Evolutionary conservation across 1,140 invertebrate genomes (phyloP), one percentile per base, ranked within the genome.

Genomic region (Mactra quadrangularis): DNA sequence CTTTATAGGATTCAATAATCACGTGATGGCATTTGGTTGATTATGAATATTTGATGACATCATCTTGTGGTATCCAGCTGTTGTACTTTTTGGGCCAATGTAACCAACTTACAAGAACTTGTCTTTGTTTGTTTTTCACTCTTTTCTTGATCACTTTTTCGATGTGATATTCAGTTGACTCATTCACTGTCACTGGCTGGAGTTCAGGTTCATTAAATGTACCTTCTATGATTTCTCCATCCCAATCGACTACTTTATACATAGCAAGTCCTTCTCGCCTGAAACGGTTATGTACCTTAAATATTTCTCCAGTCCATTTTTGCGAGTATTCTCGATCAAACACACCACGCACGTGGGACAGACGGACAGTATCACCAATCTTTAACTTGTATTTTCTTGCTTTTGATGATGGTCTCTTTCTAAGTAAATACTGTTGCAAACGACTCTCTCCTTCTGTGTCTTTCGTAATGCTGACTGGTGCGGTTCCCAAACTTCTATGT

Each of bases 101-200:
- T 17, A 38, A 17, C 52, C 71, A 59, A 6, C 33, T 19, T 7
- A 74, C 53, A 4, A 74, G 29, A 1, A 74, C 71, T 74, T 74
- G 52, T 7, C 22, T 59, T 41, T 57, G 70, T 35, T 57, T 41
- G 33, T 50, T 38, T 27, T 35, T 6, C 3, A 27, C 22, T 25
- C 53, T n/a, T 74, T 74, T 74, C 52, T 59, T 62, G 22, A 76
- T 25, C 3, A 76, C 22, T 47, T 75, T 75, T 45, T 75, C 72
- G 25, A 76, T 62, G 22, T 50, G 72, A 52, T 33, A 76, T 50
- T 62, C 35, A 1, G 55, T 76, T 1, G 1, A 29, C 27, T 62
- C 38, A 33, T 76, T 41, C 55, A 76, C 45, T 50, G 0, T 60
- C 29, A 62, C 29, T 9, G 59, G 41, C 52, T 76, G 72, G 3